Evolutionary conservation across 2,113 vertebrate species (phyloP).

Genomic region (Chaetops frenatus): DNA sequence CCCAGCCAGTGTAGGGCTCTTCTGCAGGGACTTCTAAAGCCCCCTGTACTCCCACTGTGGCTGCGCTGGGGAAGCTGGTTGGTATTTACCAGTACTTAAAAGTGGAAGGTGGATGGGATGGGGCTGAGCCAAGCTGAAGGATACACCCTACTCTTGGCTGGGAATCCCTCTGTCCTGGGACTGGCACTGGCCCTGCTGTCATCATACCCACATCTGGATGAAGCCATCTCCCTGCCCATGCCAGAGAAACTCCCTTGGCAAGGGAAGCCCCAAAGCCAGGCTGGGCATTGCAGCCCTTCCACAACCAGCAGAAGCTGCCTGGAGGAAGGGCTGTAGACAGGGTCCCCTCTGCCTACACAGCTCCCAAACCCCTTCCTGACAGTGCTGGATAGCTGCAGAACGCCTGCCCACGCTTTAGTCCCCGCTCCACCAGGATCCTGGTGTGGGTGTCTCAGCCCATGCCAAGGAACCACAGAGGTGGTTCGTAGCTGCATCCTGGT

Average conservation of each 20-base stretch:
- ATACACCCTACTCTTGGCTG: not conserved
- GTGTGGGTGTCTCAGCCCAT: rapidly evolving
- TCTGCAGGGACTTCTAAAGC: not conserved
- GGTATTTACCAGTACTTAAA: not conserved
- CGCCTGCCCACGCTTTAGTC: not conserved
- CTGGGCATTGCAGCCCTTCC: not conserved
- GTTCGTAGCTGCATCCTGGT: not conserved
- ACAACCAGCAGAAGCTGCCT: not conserved
- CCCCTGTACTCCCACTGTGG: not conserved
- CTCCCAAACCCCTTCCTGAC: not conserved
- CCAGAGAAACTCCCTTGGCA: not conserved
- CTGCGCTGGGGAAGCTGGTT: not conserved
- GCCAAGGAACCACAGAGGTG: rapidly evolving
- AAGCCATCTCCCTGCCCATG: not conserved
- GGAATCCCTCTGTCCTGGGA: not conserved
- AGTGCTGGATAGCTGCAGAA: not conserved
- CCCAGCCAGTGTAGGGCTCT: not conserved
- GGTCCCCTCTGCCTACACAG: not conserved
- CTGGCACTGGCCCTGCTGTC: not conserved
- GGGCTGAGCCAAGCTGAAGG: not conserved
- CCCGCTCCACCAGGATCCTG: not conserved
- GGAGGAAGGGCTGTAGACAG: not conserved
- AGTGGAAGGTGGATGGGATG: not conserved
- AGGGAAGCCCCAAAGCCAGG: not conserved
- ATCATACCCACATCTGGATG: not conserved